These are phyloP conservation scores for Ennomos erosarius DNA, from an alignment of 2,888 invertebrate species.

Conservation along the genomic window DNA sequence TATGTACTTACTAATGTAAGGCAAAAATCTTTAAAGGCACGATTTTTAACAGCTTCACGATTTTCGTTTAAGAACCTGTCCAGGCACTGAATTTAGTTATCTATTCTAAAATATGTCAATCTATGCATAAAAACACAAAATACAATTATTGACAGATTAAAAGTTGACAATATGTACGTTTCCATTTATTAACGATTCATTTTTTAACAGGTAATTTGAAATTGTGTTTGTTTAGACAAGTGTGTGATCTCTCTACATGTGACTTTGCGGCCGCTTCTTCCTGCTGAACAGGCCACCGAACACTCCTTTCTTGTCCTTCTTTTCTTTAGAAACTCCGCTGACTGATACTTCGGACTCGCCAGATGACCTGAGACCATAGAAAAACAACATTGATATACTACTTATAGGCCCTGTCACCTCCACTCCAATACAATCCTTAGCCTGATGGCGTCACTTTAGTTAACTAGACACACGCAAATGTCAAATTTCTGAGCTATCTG, in stretches of 20 bases:
- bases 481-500: too few relatives aligned
- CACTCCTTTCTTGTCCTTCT: constrained; percentile 86
- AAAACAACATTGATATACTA: neutral
- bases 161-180: too few relatives aligned
- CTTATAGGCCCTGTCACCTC: too few relatives aligned
- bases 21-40: constrained; percentile 48
- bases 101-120: neutral
- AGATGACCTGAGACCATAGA: constrained; percentile 60
- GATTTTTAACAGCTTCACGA: constrained; percentile 44
- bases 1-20: constrained; percentile 24
- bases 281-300: constrained; percentile 86
- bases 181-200: too few relatives aligned
- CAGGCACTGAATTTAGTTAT: constrained; percentile 7
- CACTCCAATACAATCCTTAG: too few relatives aligned
- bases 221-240: constrained; percentile 6
- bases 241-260: constrained; percentile 64
- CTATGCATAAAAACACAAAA: too few relatives aligned
- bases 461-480: too few relatives aligned
- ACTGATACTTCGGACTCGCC: constrained; percentile 81
- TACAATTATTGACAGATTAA: too few relatives aligned
- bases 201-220: too few relatives aligned
- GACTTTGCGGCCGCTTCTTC: constrained; percentile 83
- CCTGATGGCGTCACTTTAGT: too few relatives aligned
- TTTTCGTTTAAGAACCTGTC: constrained; percentile 3
- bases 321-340: constrained; percentile 76